phyloP scores from a whole-genome alignment of 2,797 vertebrate species.

The Sebastolobus altivelis region DNA sequence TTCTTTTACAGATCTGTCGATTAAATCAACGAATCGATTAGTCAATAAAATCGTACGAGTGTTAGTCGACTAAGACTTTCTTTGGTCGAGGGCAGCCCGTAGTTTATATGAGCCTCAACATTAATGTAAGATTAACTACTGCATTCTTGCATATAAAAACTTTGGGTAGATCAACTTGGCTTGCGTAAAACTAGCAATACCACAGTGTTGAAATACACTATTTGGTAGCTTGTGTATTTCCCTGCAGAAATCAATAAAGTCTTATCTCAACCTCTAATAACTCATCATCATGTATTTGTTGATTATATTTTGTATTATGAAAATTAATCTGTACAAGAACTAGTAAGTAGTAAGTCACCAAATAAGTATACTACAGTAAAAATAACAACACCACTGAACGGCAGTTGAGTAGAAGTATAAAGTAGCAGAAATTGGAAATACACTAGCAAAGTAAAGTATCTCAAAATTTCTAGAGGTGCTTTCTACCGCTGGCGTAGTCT shows the following conservation, averaged over 20 bases:
- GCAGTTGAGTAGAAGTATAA: not conserved
- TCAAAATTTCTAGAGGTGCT: not conserved
- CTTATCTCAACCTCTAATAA: not conserved
- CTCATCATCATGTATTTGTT: not conserved
- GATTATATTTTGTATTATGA: too few relatives aligned
- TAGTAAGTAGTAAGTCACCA: not conserved
- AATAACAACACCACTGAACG: not conserved
- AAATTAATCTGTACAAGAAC: not conserved
- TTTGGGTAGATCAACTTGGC: not conserved
- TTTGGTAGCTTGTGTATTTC: too few relatives aligned
- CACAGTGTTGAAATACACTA: not conserved
- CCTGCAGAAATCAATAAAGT: too few relatives aligned
- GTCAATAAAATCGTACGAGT: too few relatives aligned
- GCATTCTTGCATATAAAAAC: not conserved
- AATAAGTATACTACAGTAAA: not conserved
- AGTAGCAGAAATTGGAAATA: not conserved
- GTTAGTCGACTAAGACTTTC: too few relatives aligned
- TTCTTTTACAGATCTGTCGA: too few relatives aligned
- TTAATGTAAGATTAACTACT: not conserved
- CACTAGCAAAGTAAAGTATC: not conserved
- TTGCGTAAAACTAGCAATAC: not conserved
- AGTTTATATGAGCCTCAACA: not conserved
- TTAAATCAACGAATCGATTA: too few relatives aligned
- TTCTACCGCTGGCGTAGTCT: not conserved
- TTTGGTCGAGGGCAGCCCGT: fast-evolving